A percentile compares a stretch with the other conserved stretches of the same genome.
Evolutionary conservation across 2,113 vertebrate genomes (phyloP).

Genomic region (Heptranchias perlo): DNA sequence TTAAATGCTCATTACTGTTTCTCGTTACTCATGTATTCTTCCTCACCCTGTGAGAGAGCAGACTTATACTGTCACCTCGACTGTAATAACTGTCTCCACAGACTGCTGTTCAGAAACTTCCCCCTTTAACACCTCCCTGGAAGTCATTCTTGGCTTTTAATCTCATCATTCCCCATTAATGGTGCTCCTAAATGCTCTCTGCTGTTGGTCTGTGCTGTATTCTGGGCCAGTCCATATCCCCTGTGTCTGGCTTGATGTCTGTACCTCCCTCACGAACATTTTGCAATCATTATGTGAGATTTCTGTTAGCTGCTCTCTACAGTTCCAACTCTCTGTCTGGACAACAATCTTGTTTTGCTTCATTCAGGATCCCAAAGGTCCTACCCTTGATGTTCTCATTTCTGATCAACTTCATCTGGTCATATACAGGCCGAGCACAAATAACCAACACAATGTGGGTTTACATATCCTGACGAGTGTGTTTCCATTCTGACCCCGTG

Average conservation of each 20-base stretch:
- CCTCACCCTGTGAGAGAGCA: background rate
- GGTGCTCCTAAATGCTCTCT: background rate
- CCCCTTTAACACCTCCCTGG: no score
- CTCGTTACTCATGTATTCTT: background rate
- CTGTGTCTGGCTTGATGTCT: background rate
- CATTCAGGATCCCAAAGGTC: background rate
- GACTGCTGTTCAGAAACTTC: background rate
- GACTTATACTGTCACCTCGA: background rate
- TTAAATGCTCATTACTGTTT: background rate
- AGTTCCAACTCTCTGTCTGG: background rate
- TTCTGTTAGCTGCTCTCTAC: background rate
- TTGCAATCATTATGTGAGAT: no score
- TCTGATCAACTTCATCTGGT: background rate
- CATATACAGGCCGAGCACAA: background rate
- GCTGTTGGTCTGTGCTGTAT: background rate
- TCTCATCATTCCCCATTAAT: background rate
- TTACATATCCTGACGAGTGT: background rate
- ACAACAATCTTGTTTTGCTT: background rate
- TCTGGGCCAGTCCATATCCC: background rate
- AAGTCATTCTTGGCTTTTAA: background rate
- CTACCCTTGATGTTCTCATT: background rate
- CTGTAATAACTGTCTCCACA: background rate
- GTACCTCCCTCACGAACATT: no score
- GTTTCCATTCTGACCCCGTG: no score
- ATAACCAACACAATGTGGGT: background rate